Conservation (phyloP, 23 tunicate genomes). For the Aplidium turbinatum region DNA sequence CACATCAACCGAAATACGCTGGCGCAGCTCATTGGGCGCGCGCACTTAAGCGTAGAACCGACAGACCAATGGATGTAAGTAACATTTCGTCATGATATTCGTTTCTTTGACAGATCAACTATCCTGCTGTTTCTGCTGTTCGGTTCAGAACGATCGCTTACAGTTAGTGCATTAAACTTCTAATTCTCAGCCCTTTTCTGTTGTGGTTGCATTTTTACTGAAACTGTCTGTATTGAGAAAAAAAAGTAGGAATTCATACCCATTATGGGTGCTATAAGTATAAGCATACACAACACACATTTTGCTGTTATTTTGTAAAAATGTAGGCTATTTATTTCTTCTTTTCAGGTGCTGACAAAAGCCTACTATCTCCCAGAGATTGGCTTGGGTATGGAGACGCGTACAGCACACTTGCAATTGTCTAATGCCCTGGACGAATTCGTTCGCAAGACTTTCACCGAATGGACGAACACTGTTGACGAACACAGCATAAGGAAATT, state of each 20-base stretch:
- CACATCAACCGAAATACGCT: constrained; percentile 88
- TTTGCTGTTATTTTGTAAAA: neutral
- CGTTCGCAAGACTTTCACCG: constrained; percentile 91
- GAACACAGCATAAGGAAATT: constrained; percentile 72
- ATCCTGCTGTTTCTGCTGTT: too few species aligned
- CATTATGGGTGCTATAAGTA: too few species aligned
- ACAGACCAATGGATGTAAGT: constrained; percentile 89
- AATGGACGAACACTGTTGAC: constrained; percentile 93
- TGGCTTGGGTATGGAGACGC: constrained; percentile 83
- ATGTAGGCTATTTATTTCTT: neutral
- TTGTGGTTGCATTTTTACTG: too few species aligned
- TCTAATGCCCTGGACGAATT: constrained; percentile 96
- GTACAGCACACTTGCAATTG: constrained; percentile 72
- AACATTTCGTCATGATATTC: neutral
- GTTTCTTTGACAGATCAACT: too few species aligned
- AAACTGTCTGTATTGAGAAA: too few species aligned
- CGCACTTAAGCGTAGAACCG: constrained; percentile 91
- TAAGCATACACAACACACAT: neutral
- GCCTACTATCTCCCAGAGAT: constrained; percentile 82
- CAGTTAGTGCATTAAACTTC: too few species aligned
- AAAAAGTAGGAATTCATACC: too few species aligned
- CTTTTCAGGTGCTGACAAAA: constrained; percentile 59
- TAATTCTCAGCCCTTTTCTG: too few species aligned
- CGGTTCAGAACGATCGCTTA: too few species aligned
- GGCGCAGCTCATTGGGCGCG: constrained; percentile 98